Conservation (phyloP, 2,797 vertebrate genomes). For the Crocodylus rhombifer region DNA sequence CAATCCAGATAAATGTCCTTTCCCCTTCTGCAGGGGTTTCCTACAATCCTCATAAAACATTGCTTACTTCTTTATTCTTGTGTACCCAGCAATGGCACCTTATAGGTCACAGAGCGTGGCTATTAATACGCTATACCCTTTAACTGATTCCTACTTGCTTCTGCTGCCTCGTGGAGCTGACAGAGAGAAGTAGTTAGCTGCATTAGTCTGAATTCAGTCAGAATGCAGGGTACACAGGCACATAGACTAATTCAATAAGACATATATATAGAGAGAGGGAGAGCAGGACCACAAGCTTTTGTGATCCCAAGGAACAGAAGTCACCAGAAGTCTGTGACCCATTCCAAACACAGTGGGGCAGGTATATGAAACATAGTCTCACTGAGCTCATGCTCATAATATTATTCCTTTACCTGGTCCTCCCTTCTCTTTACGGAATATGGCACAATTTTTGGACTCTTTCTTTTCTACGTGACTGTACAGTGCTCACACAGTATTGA, state of each 20-base stretch:
- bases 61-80: neutral
- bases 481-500: neutral
- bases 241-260: too few relatives aligned
- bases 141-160: conserved; percentile 29
- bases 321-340: neutral
- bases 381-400: neutral
- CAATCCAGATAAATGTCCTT: conserved; percentile 14
- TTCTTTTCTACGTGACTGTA: neutral
- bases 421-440: neutral
- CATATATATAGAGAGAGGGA: too few relatives aligned
- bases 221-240: too few relatives aligned
- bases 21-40: neutral
- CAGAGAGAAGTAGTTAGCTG: neutral
- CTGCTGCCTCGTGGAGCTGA: neutral
- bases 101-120: neutral
- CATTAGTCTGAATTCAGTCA: too few relatives aligned
- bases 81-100: neutral
- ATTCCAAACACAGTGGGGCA: neutral
- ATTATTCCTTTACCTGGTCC: neutral
- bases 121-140: neutral
- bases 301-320: too few relatives aligned
- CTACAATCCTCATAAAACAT: conserved; percentile 20
- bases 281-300: too few relatives aligned
- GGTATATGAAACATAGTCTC: neutral
- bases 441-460: too few relatives aligned